These are phyloP conservation scores for Isaurus tuberculatus DNA, from an alignment of 92 coral and sea anemone species.

Conservation along the genomic window DNA sequence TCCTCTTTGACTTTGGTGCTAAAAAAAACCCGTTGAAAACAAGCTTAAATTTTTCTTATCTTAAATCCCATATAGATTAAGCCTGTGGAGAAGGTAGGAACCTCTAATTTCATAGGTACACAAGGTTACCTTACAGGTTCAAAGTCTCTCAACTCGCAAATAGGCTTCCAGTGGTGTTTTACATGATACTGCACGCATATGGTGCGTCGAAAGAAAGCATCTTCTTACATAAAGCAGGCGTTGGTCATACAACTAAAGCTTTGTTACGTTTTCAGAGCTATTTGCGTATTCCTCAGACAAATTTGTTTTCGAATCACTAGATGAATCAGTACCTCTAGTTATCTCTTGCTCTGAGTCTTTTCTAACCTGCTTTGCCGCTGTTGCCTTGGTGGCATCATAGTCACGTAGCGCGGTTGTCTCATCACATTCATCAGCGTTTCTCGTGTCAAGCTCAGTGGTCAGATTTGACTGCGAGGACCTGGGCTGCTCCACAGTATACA, in stretches of 20 bases:
- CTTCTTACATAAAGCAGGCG: not conserved
- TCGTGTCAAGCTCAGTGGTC: not conserved
- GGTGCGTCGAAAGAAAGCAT: not conserved
- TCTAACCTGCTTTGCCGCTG: not conserved
- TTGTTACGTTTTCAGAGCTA: not conserved
- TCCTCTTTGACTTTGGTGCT: too few species aligned
- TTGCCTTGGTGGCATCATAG: not conserved
- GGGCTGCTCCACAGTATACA: slow-evolving; percentile 26
- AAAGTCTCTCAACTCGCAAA: too few species aligned
- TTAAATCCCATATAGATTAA: too few species aligned
- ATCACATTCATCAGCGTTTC: slow-evolving; percentile 2
- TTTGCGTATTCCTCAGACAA: not conserved
- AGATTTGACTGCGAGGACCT: slow-evolving; percentile 17
- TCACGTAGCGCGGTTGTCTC: slow-evolving; percentile 6
- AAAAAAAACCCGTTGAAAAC: too few species aligned
- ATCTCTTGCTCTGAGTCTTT: not conserved
- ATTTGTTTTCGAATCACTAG: not conserved
- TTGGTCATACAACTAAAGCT: not conserved
- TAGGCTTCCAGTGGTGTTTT: too few species aligned
- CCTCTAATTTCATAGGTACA: too few species aligned
- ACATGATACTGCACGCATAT: not conserved
- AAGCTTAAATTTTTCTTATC: too few species aligned
- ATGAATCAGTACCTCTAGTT: not conserved
- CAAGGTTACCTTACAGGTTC: too few species aligned
- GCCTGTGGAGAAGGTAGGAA: too few species aligned